Conservation (phyloP, 2,888 invertebrate species). For the Atethmia centrago region DNA sequence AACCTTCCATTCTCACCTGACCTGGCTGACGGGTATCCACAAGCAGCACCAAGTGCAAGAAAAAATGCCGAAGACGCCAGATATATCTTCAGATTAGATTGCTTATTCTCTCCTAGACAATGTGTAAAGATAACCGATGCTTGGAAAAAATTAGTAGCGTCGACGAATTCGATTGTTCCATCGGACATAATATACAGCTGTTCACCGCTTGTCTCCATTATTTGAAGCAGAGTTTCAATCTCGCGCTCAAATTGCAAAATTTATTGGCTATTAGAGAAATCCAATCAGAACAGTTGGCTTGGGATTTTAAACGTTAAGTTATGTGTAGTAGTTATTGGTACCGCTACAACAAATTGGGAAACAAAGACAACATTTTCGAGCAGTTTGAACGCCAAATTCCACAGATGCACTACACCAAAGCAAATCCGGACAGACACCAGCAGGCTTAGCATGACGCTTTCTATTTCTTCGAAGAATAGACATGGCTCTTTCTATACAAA, state of each 20-base stretch:
- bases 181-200: conserved; percentile 12
- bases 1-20: background rate
- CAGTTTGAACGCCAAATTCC: background rate
- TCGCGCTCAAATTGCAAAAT: conserved; percentile 45
- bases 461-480: too few relatives aligned
- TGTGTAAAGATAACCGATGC: background rate
- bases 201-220: conserved; percentile 23
- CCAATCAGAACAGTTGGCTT: conserved; percentile 29
- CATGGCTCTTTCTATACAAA: too few relatives aligned
- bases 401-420: background rate
- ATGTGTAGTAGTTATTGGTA: background rate
- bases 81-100: background rate
- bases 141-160: background rate
- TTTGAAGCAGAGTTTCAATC: conserved; percentile 44
- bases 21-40: background rate
- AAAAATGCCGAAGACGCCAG: background rate
- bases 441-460: too few relatives aligned
- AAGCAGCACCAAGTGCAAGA: background rate
- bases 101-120: background rate
- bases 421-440: background rate
- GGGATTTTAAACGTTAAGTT: conserved; percentile 28
- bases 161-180: conserved; percentile 12
- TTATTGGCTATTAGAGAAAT: conserved; percentile 46
- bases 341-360: background rate
- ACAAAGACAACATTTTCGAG: conserved; percentile 5